phyloP scores from a whole-genome alignment of 2,113 vertebrate genomes.

The Boleophthalmus pectinirostris region DNA sequence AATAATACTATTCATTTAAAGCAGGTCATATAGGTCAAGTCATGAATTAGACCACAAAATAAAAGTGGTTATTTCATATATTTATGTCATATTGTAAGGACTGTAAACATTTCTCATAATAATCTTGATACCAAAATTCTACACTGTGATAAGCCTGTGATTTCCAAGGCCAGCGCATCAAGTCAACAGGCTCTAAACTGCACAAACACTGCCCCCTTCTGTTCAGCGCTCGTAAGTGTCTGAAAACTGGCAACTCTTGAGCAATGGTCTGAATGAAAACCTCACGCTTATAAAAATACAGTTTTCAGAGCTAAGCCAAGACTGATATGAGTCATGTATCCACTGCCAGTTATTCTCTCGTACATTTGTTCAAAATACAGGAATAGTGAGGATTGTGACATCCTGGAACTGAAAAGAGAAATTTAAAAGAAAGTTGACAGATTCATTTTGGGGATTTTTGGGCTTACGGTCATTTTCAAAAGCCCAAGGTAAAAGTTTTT shows the following conservation, averaged over 20 bases:
- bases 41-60: too few species aligned
- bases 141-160: neutral
- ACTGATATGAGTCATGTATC: slow-evolving; percentile 8
- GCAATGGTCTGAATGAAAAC: slow-evolving; percentile 10
- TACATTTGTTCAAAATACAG: neutral
- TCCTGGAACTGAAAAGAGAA: neutral
- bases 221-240: slow-evolving; percentile 27
- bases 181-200: neutral
- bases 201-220: slow-evolving; percentile 59
- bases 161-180: neutral
- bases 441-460: neutral
- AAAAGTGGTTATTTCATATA: too few species aligned
- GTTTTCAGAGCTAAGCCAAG: neutral
- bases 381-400: slow-evolving; percentile 23
- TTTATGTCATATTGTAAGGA: too few species aligned
- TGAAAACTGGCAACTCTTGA: neutral
- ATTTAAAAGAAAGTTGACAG: neutral
- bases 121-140: neutral
- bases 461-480: neutral
- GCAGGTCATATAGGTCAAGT: too few species aligned
- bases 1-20: too few species aligned
- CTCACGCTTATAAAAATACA: neutral
- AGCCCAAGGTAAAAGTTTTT: neutral
- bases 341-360: neutral
- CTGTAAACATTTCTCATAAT: neutral